A percentile compares a stretch with the other conserved stretches of the same genome.
Conservation (phyloP, 2,797 vertebrate species). For the Sebastes iracundus region DNA sequence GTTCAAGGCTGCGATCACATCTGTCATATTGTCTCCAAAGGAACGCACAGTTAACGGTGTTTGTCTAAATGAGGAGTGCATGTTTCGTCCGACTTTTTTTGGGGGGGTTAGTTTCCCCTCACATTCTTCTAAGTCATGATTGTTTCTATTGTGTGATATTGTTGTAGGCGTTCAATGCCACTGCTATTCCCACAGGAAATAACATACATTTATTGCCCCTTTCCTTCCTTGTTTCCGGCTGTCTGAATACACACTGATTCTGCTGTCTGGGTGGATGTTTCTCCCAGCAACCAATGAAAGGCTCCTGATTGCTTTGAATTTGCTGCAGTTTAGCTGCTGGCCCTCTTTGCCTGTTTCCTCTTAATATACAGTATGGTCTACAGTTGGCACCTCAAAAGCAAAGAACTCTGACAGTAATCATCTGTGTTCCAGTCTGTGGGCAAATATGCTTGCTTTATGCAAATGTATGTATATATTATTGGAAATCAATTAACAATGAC, state of each 20-base stretch:
- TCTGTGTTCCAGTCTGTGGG: too few species aligned
- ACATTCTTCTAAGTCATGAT: conserved; percentile 15
- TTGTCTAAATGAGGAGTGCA: conserved; percentile 9
- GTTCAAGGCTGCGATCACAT: conserved; percentile 66
- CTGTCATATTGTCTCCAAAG: conserved; percentile 62
- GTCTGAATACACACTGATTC: conserved; percentile 63
- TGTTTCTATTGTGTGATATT: conserved; percentile 38
- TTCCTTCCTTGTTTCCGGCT: conserved; percentile 21
- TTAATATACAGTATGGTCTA: background rate
- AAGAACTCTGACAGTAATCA: background rate
- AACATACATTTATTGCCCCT: conserved; percentile 27
- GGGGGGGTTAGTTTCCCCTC: background rate
- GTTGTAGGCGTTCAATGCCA: conserved; percentile 19
- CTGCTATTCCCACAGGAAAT: conserved; percentile 45
- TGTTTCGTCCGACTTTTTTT: background rate
- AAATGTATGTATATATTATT: too few species aligned
- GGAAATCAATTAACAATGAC: too few species aligned
- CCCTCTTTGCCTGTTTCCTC: conserved; percentile 35
- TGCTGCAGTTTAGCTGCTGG: conserved; percentile 41
- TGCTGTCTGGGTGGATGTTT: conserved; percentile 37
- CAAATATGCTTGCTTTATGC: too few species aligned
- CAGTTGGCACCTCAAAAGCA: conserved; percentile 19
- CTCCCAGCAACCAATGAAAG: conserved; percentile 52
- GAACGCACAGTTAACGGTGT: conserved; percentile 13
- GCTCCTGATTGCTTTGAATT: conserved; percentile 68